phyloP scores from a whole-genome alignment of 2,113 vertebrate genomes.

The Toxotes chatareus region DNA sequence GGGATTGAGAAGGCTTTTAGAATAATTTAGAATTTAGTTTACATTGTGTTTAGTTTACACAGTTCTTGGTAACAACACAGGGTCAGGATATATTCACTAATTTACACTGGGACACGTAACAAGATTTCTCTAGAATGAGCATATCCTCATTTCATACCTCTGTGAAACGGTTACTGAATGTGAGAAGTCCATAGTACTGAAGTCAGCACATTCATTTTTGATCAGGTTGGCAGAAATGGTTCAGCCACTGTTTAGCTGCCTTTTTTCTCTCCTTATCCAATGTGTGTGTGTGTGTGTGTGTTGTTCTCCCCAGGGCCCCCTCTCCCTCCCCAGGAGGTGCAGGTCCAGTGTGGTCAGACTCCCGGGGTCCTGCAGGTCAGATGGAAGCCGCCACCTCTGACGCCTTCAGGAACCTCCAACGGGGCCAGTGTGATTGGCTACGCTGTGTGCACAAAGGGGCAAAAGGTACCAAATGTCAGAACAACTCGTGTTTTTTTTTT shows the following conservation, averaged over 20 bases:
- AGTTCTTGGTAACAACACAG: not conserved
- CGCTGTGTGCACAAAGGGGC: slow-evolving; percentile 92
- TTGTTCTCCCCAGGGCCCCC: slow-evolving; percentile 88
- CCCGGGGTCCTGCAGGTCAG: slow-evolving; percentile 89
- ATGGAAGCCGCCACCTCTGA: slow-evolving; percentile 92
- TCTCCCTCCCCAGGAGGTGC: slow-evolving; percentile 91
- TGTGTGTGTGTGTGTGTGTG: slow-evolving; percentile 46
- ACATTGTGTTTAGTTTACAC: not conserved
- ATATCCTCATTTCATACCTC: slow-evolving; percentile 6
- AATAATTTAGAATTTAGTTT: not conserved
- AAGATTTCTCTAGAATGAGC: not conserved
- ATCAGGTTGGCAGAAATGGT: slow-evolving; percentile 29
- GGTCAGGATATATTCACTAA: not conserved
- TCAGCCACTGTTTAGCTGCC: slow-evolving; percentile 19
- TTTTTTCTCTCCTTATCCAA: slow-evolving; percentile 42
- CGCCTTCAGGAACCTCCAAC: slow-evolving; percentile 92
- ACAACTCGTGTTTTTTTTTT: not conserved
- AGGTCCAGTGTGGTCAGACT: slow-evolving; percentile 87
- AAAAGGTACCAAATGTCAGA: slow-evolving; percentile 87
- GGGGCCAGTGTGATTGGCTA: slow-evolving; percentile 95
- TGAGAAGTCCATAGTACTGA: slow-evolving; percentile 14
- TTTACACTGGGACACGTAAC: slow-evolving; percentile 5
- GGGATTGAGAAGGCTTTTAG: slow-evolving; percentile 1
- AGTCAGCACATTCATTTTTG: slow-evolving; percentile 44
- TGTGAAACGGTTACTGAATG: slow-evolving; percentile 31